Evolutionary conservation across 2,888 invertebrate species (phyloP), one percentile per base, ranked within the genome.

Genomic region (Tetranychus truncatus): DNA sequence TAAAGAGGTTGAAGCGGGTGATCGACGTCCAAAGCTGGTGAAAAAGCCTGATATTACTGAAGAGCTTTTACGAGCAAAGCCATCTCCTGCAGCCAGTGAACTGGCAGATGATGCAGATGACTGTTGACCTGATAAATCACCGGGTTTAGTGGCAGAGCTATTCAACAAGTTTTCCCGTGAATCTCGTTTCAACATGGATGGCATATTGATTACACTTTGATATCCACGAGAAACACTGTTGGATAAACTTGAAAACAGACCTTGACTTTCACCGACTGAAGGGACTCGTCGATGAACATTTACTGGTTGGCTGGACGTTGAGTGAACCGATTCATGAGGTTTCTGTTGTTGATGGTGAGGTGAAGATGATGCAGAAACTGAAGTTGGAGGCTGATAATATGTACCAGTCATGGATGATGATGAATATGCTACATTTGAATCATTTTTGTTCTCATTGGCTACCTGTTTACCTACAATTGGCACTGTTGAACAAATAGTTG

Each of bases 151-250:
- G 2, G 69, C 20, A 18, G 69, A n/a, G 1, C 0, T 69, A 11
- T 69, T n/a, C 24, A 55, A 15, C 55, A 20, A 21, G n/a, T 76
- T 75, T 66, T 75, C 74, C 44, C 74, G 72, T 5, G 76, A 73
- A 8, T 79, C 78, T 24, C 76, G 76, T 45, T 77, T 78, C 5
- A 78, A 75, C 44, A 79, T 55, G 9, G 76, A 71, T 3, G 79
- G 78, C 78, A 78, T 76, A 73, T 77, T 78, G 45, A 79, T 77
- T 74, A 79, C 78, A 76, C 72, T 76, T 20, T 75, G 76, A 55
- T 78, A 79, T 1, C 79, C 79, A 72, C 77, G 77, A 5, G 75
- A 76, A 11, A 79, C 78, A 71, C 76, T 78, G 67, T 73, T 79
- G 15, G 79, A 77, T 11, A 79, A 73, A 6, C 77, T 75, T 55